Evolutionary conservation across 2,797 vertebrate genomes (phyloP), one percentile per base, ranked within the genome.

Genomic region (Coranthus polyacanthus): DNA sequence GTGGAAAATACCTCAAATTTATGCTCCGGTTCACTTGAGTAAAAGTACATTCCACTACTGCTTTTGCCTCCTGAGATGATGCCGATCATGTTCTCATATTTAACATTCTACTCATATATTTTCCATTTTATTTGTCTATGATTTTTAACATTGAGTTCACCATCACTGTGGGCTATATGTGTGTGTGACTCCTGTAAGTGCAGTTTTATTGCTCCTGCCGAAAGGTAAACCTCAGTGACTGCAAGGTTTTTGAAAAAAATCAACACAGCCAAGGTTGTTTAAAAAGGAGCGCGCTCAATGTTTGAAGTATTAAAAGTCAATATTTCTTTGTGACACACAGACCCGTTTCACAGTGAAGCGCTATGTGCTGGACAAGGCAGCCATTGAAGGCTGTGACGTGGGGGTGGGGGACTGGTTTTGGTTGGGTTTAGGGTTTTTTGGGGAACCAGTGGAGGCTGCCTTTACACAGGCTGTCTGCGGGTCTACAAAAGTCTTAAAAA

Each of bases 291-390:
- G 11, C 67, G 84, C 68, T 42, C 67, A 83, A 86, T 83, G 83
- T 90, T 89, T 90, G 58, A 90, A 79, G 85, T 66, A 84, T 89
- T 88, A 77, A 87, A 91, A 91, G 87, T 90, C 89, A 93, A 93
- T 90, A 91, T 89, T 91, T 89, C 84, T 86, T 68, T 49, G 68
- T 68, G 55, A 70, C 81, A 78, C 69, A 10, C 63, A 18, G 54
- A n/a, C 17, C 45, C 15, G 72, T 65, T 56, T 75, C 72, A 92
- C 89, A 92, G 87, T 72, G 76, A 58, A 45, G 69, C 16, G 67
- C 79, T 92, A 53, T 91, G 83, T 58, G 78, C 56, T 0, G 68
- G 47, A 92, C 89, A 93, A 92, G 89, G 79, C 78, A 0, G 6
- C 75, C 82, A 88, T 92, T 93, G 86, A 93, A 46, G 54, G 62